Evolutionary conservation across 1,140 invertebrate genomes (phyloP), one percentile per base, ranked within the genome.

Genomic region (Drosophila ogumai): DNA sequence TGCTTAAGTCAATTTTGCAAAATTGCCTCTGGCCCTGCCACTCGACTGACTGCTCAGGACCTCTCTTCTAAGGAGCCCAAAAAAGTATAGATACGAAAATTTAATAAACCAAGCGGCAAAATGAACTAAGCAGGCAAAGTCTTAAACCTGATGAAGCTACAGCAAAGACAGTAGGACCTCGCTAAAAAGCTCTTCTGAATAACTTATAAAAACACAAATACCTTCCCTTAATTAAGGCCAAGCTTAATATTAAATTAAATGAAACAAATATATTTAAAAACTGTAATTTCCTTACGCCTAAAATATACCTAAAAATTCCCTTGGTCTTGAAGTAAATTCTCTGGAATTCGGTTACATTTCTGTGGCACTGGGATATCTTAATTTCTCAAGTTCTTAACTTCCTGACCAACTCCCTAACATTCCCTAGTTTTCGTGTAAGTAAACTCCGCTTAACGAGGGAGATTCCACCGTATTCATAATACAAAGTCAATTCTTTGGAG

Each of bases 61-160:
- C 63, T 68, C 8, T 7, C 31, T 54, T 66, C 19, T 22, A n/a
- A 41, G 34, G 34, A 56, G 56, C 25, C 57, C 5, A 38, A 71
- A 68, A 72, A 68, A 61, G 43, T 87, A 65, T 76, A 87, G 80
- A 71, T 81, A 68, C 32, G 65, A 84, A 78, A 90, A 88, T 88
- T 84, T 84, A 88, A 88, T 90, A 90, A 87, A 60, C 64, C 68
- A 81, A 88, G 82, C 72, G 57, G 67, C 79, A 88, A 82, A 87
- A 87, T 87, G 79, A 82, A 82, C 75, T 74, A 73, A 77, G 59
- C 47, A 59, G 50, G 50, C 36, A 49, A 34, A 34, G 44, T 59
- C 69, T 38, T 41, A 28, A 71, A 34, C 41, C 34, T 17, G 38
- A 34, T 19, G 5, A 36, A 38, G 17, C 19, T 32, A 31, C 4